phyloP scores from a whole-genome alignment of 2,888 invertebrate genomes.

The Tachina lurida region DNA sequence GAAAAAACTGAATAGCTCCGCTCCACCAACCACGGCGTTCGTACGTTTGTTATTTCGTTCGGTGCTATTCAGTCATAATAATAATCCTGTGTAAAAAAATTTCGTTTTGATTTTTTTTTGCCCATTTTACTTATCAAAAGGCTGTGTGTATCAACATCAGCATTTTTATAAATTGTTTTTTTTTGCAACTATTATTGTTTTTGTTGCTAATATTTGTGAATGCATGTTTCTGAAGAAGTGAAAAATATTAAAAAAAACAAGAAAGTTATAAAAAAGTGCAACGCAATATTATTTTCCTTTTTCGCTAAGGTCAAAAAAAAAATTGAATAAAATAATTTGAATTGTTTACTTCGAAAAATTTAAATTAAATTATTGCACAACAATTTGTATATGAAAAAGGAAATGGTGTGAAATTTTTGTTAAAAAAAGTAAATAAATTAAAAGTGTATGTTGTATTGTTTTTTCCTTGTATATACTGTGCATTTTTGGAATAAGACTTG shows the following conservation, averaged over 20 bases:
- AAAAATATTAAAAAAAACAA: conserved; percentile 14
- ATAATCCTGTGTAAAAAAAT: conserved; percentile 40
- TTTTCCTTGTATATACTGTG: conserved; percentile 11
- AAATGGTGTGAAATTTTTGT: background rate
- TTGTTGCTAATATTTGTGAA: conserved; percentile 4
- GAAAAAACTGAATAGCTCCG: background rate
- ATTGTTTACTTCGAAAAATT: background rate
- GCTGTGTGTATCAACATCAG: conserved; percentile 28
- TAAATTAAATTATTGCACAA: background rate
- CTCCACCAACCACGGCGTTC: conserved; percentile 46
- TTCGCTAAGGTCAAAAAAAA: background rate
- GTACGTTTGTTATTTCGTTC: conserved; percentile 24
- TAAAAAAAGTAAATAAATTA: background rate
- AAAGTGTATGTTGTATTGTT: background rate
- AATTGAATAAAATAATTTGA: background rate
- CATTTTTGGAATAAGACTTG: conserved; percentile 11
- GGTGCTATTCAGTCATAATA: conserved; percentile 41
- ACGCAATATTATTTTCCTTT: conserved; percentile 27
- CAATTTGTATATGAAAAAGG: background rate
- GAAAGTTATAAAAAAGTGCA: conserved; percentile 42
- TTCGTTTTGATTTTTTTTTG: conserved; percentile 26
- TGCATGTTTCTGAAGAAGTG: background rate
- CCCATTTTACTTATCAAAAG: conserved; percentile 51
- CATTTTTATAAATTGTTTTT: conserved; percentile 38
- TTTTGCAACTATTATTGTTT: conserved; percentile 52